Evolutionary conservation across 2,888 invertebrate species (phyloP), one percentile per base, ranked within the genome.

Genomic region (Sclerodermus sp.): DNA sequence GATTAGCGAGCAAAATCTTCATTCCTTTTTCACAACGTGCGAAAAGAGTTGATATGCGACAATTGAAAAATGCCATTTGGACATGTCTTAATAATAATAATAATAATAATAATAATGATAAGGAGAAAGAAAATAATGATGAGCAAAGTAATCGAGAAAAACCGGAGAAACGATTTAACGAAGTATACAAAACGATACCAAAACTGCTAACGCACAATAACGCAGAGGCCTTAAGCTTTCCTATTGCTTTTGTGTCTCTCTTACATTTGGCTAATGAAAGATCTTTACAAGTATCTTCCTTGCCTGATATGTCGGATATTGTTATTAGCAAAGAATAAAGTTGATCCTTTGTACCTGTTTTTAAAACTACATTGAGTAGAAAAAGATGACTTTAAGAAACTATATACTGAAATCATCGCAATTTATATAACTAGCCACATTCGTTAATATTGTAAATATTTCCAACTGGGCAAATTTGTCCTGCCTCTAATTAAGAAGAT

Each of bases 231-330:
- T 80, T 94, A 44, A 90, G 89, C 69, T 84, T 88, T 18, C 87
- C 91, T 0, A 82, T 93, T 46, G 89, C 91, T 0, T 87, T 93
- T 74, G 85, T 91, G 17, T 89, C 92, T 0, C 80, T 93, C 14
- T 80, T 94, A 3, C 93, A 94, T 81, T 80, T 94, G 63, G 89
- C 91, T 1, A 94, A 94, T 73, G 93, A 94, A 71, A 86, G 87
- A 66, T 85, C 82, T 32, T 77, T 90, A 10, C 46, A 40, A 16
- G 42, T 74, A 38, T 32, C n/a, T 4, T 44, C 64, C 1, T 9
- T 51, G 2, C n/a, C 51, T 1, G 63, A 70, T 23, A 37, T 66
- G 40, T 58, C 67, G 0, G 70, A 77, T 46, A 42, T 77, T 12
- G 45, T 53, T 15, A 45, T 76, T 43, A 15, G 45, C 1, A 49